Conservation (phyloP, 2,888 invertebrate genomes). For the Protophormia terraenovae region DNA sequence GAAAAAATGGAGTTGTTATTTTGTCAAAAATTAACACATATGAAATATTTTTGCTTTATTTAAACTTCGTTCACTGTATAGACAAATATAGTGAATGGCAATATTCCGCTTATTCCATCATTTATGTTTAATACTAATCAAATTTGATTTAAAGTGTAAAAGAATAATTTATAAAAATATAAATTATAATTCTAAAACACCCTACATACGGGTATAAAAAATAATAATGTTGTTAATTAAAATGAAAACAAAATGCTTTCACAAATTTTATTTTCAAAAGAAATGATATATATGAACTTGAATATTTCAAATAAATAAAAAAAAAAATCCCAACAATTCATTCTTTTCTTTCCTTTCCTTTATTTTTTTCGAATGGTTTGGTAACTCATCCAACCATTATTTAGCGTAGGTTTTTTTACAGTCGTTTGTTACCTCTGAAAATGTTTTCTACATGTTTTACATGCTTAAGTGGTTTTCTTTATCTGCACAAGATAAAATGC, state of each 20-base stretch:
- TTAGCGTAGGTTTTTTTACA: not conserved
- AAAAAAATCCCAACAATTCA: too few species aligned
- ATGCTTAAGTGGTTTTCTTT: slow-evolving; percentile 29
- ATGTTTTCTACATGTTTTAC: not conserved
- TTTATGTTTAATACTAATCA: not conserved
- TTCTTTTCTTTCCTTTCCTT: too few species aligned
- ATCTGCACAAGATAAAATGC: not conserved
- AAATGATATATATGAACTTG: too few species aligned
- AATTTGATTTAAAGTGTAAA: not conserved
- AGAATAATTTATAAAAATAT: not conserved
- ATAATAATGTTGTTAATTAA: too few species aligned
- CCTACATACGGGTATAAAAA: not conserved
- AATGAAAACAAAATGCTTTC: too few species aligned
- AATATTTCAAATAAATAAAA: too few species aligned
- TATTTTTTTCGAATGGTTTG: too few species aligned
- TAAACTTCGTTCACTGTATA: not conserved
- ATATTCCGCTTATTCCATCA: not conserved
- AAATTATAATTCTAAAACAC: not conserved
- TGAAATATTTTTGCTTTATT: not conserved
- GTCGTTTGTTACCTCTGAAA: not conserved
- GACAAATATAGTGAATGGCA: not conserved
- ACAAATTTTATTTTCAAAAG: too few species aligned
- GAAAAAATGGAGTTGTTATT: too few species aligned
- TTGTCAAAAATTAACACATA: too few species aligned
- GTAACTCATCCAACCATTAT: too few species aligned